phyloP scores from a whole-genome alignment of 2,888 invertebrate species.

The Argynnis bischoffii region DNA sequence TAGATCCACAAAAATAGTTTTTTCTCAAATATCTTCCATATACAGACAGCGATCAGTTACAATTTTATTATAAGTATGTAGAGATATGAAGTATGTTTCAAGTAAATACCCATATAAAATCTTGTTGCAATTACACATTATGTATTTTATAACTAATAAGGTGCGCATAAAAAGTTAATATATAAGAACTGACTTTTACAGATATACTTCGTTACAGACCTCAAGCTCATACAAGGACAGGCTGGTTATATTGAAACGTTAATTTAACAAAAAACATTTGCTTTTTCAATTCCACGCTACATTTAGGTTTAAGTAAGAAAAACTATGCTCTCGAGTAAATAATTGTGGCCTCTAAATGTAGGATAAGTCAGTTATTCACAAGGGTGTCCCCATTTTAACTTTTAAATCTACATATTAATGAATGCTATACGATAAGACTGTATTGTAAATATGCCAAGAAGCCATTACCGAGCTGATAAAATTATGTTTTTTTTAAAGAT shows the following conservation, averaged over 20 bases:
- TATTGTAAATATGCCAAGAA: slow-evolving; percentile 34
- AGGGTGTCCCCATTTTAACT: slow-evolving; percentile 43
- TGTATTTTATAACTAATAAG: slow-evolving; percentile 22
- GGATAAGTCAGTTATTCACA: slow-evolving; percentile 38
- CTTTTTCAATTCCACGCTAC: slow-evolving; percentile 34
- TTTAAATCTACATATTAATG: slow-evolving; percentile 47
- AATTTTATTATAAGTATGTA: too few species aligned
- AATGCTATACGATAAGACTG: slow-evolving; percentile 39
- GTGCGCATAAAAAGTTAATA: slow-evolving; percentile 22
- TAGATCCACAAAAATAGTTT: too few species aligned
- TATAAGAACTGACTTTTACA: slow-evolving; percentile 36
- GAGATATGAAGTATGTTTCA: neutral
- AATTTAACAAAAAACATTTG: slow-evolving; percentile 28
- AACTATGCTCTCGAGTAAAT: slow-evolving; percentile 16
- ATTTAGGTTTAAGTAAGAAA: slow-evolving; percentile 26
- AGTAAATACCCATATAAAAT: neutral
- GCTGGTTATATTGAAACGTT: slow-evolving; percentile 24
- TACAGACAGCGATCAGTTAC: too few species aligned
- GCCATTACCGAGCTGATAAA: slow-evolving; percentile 40
- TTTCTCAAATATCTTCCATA: too few species aligned
- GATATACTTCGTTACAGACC: slow-evolving; percentile 32
- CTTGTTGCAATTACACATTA: slow-evolving; percentile 14
- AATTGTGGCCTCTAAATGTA: slow-evolving; percentile 33
- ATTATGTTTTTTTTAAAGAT: slow-evolving; percentile 32
- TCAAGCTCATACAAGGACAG: slow-evolving; percentile 34